These are phyloP conservation scores for Cistogaster globosa DNA, from an alignment of 2,888 invertebrate species.

Conservation along the genomic window DNA sequence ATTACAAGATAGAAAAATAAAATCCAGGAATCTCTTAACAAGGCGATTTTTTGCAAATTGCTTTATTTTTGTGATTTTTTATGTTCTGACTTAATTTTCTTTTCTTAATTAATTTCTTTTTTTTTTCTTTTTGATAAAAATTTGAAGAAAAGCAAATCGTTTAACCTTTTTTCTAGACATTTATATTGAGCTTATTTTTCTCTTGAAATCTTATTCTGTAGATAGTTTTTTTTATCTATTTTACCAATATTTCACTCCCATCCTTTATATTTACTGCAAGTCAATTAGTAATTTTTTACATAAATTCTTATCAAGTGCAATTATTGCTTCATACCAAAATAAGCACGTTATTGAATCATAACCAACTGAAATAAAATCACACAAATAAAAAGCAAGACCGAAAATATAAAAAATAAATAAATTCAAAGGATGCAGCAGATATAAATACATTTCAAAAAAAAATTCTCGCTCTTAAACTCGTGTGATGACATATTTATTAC, in stretches of 20 bases:
- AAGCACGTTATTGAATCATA: constrained; percentile 43
- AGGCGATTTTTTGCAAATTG: too few species aligned
- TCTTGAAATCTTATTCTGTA: constrained; percentile 16
- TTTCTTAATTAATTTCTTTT: too few species aligned
- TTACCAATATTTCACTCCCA: background rate
- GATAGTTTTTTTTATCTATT: constrained; percentile 33
- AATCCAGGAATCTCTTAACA: too few species aligned
- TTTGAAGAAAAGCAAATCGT: too few species aligned
- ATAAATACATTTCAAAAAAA: constrained; percentile 15
- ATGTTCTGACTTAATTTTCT: too few species aligned
- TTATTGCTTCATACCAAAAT: constrained; percentile 38
- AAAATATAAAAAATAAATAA: background rate
- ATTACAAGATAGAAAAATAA: too few species aligned
- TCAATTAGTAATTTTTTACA: constrained; percentile 3
- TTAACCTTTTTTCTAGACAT: too few species aligned
- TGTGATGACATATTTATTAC: constrained; percentile 52
- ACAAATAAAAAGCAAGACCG: constrained; percentile 1
- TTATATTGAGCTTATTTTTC: constrained; percentile 23
- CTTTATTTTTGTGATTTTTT: too few species aligned
- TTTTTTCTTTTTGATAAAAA: too few species aligned
- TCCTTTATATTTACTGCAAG: constrained; percentile 7
- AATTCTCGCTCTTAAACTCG: constrained; percentile 7
- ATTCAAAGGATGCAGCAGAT: constrained; percentile 10
- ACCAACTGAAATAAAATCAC: background rate
- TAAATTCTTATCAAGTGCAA: constrained; percentile 34